Evolutionary conservation across 2,888 invertebrate species (phyloP), one percentile per base, ranked within the genome.

Genomic region (Aphodius granarius): DNA sequence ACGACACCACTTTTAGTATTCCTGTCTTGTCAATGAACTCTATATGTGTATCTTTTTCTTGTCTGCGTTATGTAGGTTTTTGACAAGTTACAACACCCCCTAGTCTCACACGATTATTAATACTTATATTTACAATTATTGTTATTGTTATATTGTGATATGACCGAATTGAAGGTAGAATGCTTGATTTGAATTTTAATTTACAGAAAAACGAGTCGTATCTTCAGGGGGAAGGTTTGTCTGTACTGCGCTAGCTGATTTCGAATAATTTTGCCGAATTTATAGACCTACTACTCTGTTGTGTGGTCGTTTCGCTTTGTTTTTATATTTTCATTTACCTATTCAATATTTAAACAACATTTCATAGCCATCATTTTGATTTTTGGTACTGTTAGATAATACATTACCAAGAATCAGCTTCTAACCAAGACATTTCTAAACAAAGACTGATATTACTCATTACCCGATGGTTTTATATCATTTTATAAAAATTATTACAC

Each of bases 181-280:
- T 43, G 43, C 43, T 43, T 43, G 43, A 43, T 13, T 43, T 43
- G 43, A 43, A 13, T 84, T 86, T 86, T 83, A 83, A 85, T 86
- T 87, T 87, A 81, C 87, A 87, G 87, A 87, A 86, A 85, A 83
- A 84, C 86, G 80, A 85, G 85, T 82, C 86, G 86, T 81, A 81
- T 87, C 85, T 86, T 86, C 86, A 84, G 82, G 79, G 87, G 87
- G 83, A 87, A 87, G 87, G 87, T 87, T 86, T 86, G 87, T 87
- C 83, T 81, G 72, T 70, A 73, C 63, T 43, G 22, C 23, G 22
- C 23, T 71, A 70, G 70, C 63, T 22, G 43, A 65, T 66, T n/a
- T 66, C 18, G 68, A 70, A 63, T 19, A 68, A 74, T 64, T 74
- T 22, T 43, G 64, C 62, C 43, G 17, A 66, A 43, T 3, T 43